Evolutionary conservation across 1,140 invertebrate genomes (phyloP).

Genomic region (Pseudomyrmex cubaensis): DNA sequence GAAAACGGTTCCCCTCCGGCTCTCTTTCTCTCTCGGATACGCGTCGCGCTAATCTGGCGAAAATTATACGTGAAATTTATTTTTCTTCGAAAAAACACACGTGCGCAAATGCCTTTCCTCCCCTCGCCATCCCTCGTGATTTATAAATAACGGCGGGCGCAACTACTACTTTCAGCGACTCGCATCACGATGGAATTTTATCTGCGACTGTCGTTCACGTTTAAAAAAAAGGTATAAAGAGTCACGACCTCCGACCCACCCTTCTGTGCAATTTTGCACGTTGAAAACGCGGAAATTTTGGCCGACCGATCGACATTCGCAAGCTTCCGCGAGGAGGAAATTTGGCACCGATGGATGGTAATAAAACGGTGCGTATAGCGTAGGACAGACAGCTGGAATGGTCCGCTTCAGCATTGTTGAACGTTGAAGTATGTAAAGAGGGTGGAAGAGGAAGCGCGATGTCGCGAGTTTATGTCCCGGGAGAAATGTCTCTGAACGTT

Average conservation of each 20-base stretch:
- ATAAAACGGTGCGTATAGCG: slow-evolving; percentile 36
- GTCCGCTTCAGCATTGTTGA: slow-evolving; percentile 37
- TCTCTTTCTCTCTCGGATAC: slow-evolving; percentile 47
- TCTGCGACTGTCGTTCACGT: slow-evolving; percentile 4
- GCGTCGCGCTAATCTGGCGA: slow-evolving; percentile 76
- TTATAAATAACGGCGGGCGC: slow-evolving; percentile 16
- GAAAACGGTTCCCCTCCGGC: not conserved
- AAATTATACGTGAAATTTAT: slow-evolving; percentile 75
- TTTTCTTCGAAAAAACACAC: slow-evolving; percentile 7
- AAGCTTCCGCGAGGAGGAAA: slow-evolving; percentile 67
- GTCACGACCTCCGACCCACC: not conserved
- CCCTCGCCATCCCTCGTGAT: not conserved
- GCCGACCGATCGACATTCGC: slow-evolving; percentile 72
- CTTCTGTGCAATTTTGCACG: slow-evolving; percentile 19
- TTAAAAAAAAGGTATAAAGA: slow-evolving; percentile 9
- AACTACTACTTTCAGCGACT: slow-evolving; percentile 20
- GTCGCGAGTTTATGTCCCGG: slow-evolving; percentile 17
- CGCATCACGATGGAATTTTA: slow-evolving; percentile 47
- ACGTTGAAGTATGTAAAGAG: slow-evolving; percentile 10
- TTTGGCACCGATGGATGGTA: slow-evolving; percentile 39
- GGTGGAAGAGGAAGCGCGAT: not conserved
- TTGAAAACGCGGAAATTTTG: slow-evolving; percentile 61
- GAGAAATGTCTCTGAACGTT: slow-evolving; percentile 16
- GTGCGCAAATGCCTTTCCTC: not conserved
- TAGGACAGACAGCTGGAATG: slow-evolving; percentile 24